A percentile compares a stretch with the other conserved stretches of the same genome.
Evolutionary conservation across 2,113 vertebrate genomes (phyloP).

Genomic region (Bujurquina vittata): DNA sequence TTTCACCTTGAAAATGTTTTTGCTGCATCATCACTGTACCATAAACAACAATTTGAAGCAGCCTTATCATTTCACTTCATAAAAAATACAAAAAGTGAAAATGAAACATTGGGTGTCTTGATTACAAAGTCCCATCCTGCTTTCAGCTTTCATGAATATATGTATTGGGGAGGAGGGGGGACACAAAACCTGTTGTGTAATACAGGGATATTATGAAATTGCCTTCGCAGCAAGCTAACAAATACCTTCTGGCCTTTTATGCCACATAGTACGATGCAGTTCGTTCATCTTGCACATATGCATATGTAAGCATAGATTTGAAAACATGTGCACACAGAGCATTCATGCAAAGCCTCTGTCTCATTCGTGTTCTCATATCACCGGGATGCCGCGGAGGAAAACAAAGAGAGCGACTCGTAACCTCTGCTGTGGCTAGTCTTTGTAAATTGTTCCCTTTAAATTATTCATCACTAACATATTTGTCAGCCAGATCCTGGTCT

Average conservation of each 20-base stretch:
- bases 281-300: conserved; percentile 36
- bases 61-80: conserved; percentile 28
- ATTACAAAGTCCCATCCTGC: conserved; percentile 6
- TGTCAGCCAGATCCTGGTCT: conserved; percentile 43
- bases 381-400: conserved; percentile 11
- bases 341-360: background rate
- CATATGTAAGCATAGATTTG: conserved; percentile 18
- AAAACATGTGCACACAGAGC: background rate
- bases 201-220: conserved; percentile 23
- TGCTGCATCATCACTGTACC: conserved; percentile 34
- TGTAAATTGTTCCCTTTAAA: conserved; percentile 59
- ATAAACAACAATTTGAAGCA: conserved; percentile 15
- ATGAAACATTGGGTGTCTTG: conserved; percentile 12
- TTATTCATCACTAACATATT: conserved; percentile 66
- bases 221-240: conserved; percentile 29
- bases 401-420: conserved; percentile 28
- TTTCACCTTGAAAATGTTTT: conserved; percentile 58
- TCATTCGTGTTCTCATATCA: background rate
- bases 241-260: conserved; percentile 11
- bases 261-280: background rate
- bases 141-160: conserved; percentile 29
- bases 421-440: conserved; percentile 44
- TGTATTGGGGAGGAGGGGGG: background rate
- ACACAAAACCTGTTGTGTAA: conserved; percentile 10
- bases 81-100: conserved; percentile 3